A percentile compares a stretch with the other conserved stretches of the same genome.
These are phyloP conservation scores for Zaprionus lachaisei DNA, from an alignment of 1,140 invertebrate genomes.

Conservation along the genomic window DNA sequence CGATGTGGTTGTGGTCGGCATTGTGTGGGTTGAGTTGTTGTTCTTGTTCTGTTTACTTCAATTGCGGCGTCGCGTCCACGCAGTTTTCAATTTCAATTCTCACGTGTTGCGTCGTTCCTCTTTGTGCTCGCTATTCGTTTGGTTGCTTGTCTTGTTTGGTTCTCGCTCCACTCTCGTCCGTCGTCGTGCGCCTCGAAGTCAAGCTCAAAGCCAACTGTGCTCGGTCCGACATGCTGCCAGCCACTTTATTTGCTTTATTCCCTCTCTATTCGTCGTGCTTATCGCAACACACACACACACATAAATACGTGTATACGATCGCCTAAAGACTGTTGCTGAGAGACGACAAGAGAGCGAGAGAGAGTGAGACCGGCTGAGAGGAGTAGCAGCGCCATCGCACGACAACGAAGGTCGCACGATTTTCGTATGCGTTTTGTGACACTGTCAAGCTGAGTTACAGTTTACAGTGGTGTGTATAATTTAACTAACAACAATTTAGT, in stretches of 20 bases:
- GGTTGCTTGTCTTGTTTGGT: neutral
- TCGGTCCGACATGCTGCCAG: slow-evolving; percentile 4
- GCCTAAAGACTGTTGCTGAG: slow-evolving; percentile 16
- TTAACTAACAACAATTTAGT: too few species aligned
- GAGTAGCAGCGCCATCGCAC: neutral
- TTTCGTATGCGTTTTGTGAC: neutral
- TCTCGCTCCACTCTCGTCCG: slow-evolving; percentile 8
- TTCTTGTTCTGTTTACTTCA: slow-evolving; percentile 31
- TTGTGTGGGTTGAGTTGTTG: slow-evolving; percentile 12
- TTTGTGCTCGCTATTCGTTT: slow-evolving; percentile 60
- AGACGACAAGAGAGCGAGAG: neutral
- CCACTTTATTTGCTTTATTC: slow-evolving; percentile 60
- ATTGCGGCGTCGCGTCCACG: slow-evolving; percentile 29
- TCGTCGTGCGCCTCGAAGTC: slow-evolving; percentile 43
- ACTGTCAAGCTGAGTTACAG: neutral
- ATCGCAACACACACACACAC: slow-evolving; percentile 38
- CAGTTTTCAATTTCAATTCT: slow-evolving; percentile 35
- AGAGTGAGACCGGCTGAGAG: neutral
- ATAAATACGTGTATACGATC: slow-evolving; percentile 10
- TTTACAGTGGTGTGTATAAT: too few species aligned
- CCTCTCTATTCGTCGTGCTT: slow-evolving; percentile 34
- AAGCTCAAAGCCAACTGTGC: slow-evolving; percentile 61
- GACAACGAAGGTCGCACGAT: neutral
- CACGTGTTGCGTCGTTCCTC: slow-evolving; percentile 56
- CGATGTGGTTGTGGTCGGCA: slow-evolving; percentile 48